These are phyloP conservation scores for Cassiopea andromeda DNA, from an alignment of 30 jellyfish, hydroid and myxozoan genomes.

Conservation along the genomic window DNA sequence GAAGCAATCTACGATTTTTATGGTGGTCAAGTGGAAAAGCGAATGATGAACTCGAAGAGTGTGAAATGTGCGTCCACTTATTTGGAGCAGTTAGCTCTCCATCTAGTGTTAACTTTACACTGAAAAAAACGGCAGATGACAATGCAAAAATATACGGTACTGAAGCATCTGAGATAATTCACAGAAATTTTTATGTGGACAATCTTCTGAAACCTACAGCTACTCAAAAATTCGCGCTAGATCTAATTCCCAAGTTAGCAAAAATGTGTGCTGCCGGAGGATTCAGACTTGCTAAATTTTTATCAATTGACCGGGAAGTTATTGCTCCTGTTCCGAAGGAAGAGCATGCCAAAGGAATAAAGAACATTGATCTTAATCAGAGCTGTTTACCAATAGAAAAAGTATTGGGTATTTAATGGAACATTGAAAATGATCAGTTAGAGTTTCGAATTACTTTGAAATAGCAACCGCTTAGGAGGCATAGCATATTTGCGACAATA, in stretches of 20 bases:
- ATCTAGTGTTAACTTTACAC: slow-evolving; percentile 10
- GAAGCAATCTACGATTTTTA: slow-evolving; percentile 22
- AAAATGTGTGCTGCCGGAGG: slow-evolving; percentile 41
- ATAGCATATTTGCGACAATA: slow-evolving; percentile 46
- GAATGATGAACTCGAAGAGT: slow-evolving; percentile 6
- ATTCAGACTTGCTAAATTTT: slow-evolving; percentile 42
- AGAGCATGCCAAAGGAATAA: slow-evolving; percentile 38
- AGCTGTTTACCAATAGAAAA: slow-evolving; percentile 53
- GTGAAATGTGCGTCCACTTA: slow-evolving; percentile 10
- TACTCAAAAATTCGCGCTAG: background rate
- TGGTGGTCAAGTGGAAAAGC: slow-evolving; percentile 57
- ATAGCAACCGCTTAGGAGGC: slow-evolving; percentile 35
- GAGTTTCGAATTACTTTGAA: slow-evolving; percentile 44
- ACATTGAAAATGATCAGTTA: background rate
- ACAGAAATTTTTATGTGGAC: background rate
- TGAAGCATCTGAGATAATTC: background rate
- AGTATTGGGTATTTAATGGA: slow-evolving; percentile 37
- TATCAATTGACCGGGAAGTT: slow-evolving; percentile 39
- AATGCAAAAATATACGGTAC: background rate
- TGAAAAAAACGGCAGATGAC: slow-evolving; percentile 11
- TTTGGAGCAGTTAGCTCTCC: slow-evolving; percentile 22
- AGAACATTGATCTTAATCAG: slow-evolving; percentile 27
- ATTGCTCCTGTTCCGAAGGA: slow-evolving; percentile 39
- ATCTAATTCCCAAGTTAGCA: slow-evolving; percentile 3
- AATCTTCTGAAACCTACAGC: slow-evolving; percentile 20